Evolutionary conservation across 53 echinoderm and acorn worm species (phyloP), one percentile per base, ranked within the genome.

Genomic region (Mesocentrotus franciscanus): DNA sequence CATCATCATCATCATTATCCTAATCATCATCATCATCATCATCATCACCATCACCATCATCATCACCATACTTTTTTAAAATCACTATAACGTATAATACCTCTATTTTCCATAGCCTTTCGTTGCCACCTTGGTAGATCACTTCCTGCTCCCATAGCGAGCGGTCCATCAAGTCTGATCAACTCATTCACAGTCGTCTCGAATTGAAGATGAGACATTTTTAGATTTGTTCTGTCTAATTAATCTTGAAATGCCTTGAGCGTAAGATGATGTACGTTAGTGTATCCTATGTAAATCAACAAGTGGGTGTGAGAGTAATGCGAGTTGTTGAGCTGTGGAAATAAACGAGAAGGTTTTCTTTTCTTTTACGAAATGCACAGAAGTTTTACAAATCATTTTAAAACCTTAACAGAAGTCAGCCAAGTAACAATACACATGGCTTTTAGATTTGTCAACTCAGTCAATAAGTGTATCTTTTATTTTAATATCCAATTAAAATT

Each of bases 81-180:
- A 24, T 24, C 24, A 68, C 20, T 8, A 18, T 9, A 62, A 62
- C 12, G 15, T 17, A 72, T 24, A 72, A 17, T 81, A 81, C 81
- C 90, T 60, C 90, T 60, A 22, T 95, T 95, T 83, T 96, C 96
- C 85, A 90, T 94, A 12, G 97, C 96, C 74, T 98, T 98, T 26
- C 98, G 64, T 55, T 98, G 97, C 98, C 97, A 98, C 36, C 98
- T 85, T n/a, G 98, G 97, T 20, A 96, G 49, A 10, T 97, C 97
- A 78, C 95, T 75, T 34, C 95, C 96, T 7, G 30, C 20, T 2
- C 62, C 94, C 60, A 94, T 94, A 26, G 56, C 27, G 83, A 97
- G 60, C 14, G 97, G 97, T 35, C 96, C 97, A 71, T 98, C 97
- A 6, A 97, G 92, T 57, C 95, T 91, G 32, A 97, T 95, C 57